Evolutionary conservation across 2,888 invertebrate species (phyloP).

Genomic region (Hofmannophila pseudospretella): DNA sequence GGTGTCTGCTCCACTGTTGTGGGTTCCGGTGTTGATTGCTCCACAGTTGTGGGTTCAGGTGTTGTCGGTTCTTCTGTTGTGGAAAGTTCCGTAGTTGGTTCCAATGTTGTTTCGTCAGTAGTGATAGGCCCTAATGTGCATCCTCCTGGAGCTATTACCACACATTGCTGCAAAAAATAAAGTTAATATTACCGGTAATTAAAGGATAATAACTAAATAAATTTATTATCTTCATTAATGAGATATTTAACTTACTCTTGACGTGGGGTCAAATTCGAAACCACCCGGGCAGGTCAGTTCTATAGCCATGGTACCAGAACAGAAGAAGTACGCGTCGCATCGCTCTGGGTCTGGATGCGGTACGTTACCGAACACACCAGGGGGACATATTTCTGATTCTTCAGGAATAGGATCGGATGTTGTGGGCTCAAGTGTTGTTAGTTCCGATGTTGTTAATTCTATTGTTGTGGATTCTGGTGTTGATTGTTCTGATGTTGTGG

Average conservation of each 20-base stretch:
- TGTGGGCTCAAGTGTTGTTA: slow-evolving; percentile 3
- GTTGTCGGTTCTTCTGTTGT: neutral
- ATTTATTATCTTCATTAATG: too few relatives aligned
- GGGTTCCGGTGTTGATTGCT: too few relatives aligned
- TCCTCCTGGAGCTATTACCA: slow-evolving; percentile 18
- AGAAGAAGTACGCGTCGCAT: slow-evolving; percentile 31
- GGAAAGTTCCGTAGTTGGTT: neutral
- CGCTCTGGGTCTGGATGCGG: slow-evolving; percentile 23
- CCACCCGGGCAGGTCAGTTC: slow-evolving; percentile 22
- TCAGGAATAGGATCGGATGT: neutral
- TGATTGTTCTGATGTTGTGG: neutral
- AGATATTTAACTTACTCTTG: slow-evolving; percentile 22
- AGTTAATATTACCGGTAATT: too few relatives aligned
- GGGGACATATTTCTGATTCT: slow-evolving; percentile 20
- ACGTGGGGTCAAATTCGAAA: slow-evolving; percentile 26
- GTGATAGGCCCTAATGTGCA: too few relatives aligned
- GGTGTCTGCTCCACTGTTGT: too few relatives aligned
- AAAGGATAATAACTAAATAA: too few relatives aligned
- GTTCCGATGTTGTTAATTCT: slow-evolving; percentile 4
- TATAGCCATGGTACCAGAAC: slow-evolving; percentile 21
- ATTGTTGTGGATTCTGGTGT: slow-evolving; percentile 10
- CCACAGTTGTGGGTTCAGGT: too few relatives aligned
- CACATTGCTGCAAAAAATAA: slow-evolving; percentile 21
- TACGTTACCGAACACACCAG: slow-evolving; percentile 24
- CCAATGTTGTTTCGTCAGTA: slow-evolving; percentile 2